phyloP scores from a whole-genome alignment of 2,797 vertebrate species.

The Chelidonichthys spinosus region DNA sequence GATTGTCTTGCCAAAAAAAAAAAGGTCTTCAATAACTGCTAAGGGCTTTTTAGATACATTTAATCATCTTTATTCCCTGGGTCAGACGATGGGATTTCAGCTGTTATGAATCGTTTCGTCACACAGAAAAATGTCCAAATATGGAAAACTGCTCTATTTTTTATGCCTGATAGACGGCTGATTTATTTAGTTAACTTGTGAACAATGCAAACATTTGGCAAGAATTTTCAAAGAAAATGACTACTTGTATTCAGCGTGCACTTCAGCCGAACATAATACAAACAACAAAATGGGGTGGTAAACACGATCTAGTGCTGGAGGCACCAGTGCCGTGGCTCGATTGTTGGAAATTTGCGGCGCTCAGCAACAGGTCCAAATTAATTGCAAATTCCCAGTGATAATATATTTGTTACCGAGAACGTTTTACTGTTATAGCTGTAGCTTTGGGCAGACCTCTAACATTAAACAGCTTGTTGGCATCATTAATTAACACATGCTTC shows the following conservation, averaged over 20 bases:
- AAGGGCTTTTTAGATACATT: constrained; percentile 8
- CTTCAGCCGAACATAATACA: constrained; percentile 32
- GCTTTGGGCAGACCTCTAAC: constrained; percentile 37
- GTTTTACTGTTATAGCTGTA: constrained; percentile 38
- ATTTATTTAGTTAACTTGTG: constrained; percentile 20
- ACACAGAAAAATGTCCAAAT: constrained; percentile 15
- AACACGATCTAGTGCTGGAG: constrained; percentile 46
- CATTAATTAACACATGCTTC: constrained; percentile 20
- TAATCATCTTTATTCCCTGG: constrained; percentile 15
- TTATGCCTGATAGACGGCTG: constrained; percentile 14
- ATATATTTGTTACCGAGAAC: constrained; percentile 33
- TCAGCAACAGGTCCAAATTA: constrained; percentile 44
- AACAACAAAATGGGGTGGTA: constrained; percentile 43
- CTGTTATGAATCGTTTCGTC: constrained; percentile 14
- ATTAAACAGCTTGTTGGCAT: constrained; percentile 41
- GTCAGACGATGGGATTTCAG: constrained; percentile 10
- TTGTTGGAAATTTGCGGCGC: constrained; percentile 40
- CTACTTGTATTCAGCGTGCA: constrained; percentile 28
- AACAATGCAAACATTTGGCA: constrained; percentile 16
- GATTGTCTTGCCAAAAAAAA: constrained; percentile 4
- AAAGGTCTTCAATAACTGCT: background rate
- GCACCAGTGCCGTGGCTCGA: constrained; percentile 20
- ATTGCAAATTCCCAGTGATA: constrained; percentile 45
- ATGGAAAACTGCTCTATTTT: background rate
- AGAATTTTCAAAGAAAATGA: constrained; percentile 17